Base-by-base conservation (phyloP, 2,888 invertebrate species). In the Mesopsocus fuscifrons region DNA sequence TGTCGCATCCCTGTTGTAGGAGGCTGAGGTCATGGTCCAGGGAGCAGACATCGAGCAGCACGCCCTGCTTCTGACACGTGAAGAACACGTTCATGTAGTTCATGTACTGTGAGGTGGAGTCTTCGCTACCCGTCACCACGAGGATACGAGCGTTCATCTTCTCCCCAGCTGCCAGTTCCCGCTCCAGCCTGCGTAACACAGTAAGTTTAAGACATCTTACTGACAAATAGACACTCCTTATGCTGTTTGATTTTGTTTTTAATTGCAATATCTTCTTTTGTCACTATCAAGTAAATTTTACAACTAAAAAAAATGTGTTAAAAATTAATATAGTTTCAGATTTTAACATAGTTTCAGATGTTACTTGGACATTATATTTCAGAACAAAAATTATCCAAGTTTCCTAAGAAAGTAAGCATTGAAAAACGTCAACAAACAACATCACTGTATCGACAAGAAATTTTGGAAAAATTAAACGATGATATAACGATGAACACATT, bases 81-180 rank as follows among this genome's bases (percentile, higher is more conserved):
- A 97, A 95, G 60, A 97, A 94, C 2, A 88, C 84, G 59, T 97
- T 97, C 94, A 97, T 97, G 54, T 94, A 91, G 57, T 89, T 91
- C 77, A 97, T 92, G 55, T 98, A 97, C 57, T 97, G 95, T 0
- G 85, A 83, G 0, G 88, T 84, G 3, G 84, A 84, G 58, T 89
- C 88, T 23, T 81, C 77, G 58, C 91, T 85, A 11, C 89, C 89
- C 1, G 94, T 89, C 1, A 95, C 71, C 1, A 89, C 74, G 41
- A 91, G 62, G 44, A 91, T 77, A 43, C 91, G 71, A 3, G 82
- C 73, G 55, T 79, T 75, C 54, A 84, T 63, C 53, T 67, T 61
- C 41, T 61, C 59, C 16, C 61, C 62, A 18, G 57, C 50, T n/a
- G 56, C 47, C 26, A 57, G 48, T 47, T 64, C 63, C 49, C 60